Evolutionary conservation across 2,113 vertebrate species (phyloP), one percentile per base, ranked within the genome.

Genomic region (Cebus imitator): DNA sequence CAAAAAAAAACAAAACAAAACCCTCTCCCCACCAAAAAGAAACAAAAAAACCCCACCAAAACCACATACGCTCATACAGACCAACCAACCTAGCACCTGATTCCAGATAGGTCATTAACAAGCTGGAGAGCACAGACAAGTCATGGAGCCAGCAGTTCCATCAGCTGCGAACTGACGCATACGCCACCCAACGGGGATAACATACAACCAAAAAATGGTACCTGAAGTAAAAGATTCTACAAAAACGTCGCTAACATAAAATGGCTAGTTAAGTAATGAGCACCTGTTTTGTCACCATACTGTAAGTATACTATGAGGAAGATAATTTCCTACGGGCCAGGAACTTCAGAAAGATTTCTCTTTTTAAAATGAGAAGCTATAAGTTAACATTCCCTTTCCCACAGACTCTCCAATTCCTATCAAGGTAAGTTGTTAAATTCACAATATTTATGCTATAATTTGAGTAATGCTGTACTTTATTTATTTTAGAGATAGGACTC

Each of bases 111-210:
- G 57, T 17, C 86, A 4, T 43, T 2, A 11, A 43, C 45, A 8
- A 48, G 72, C 48, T 37, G 58, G 45, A 43, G 18, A 6, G 3
- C 37, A 11, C 10, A 57, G 16, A 11, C 45, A 20, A 78, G 52
- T 2, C 21, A 27, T 1, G 25, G 75, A 5, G 3, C 7, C 6
- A 0, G 48, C 48, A 21, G 72, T 1, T 17, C n/a, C 48, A 25
- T 20, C 90, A 23, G 91, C 52, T 3, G 40, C 20, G 45, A 21
- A 23, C 8, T 0, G 35, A 23, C 8, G 40, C 58, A 27, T 1
- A 6, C 2, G 16, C 4, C 73, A 50, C 43, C 57, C 37, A 18
- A 8, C 55, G 0, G 35, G 50, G 7, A 18, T 2, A 13, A 27
- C n/a, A 35, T 32, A 32, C 55, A 86, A 43, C 7, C 9, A 25